A percentile compares a stretch with the other conserved stretches of the same genome.
These are phyloP conservation scores for Dicaeum eximium DNA, from an alignment of 2,113 vertebrate species.

Conservation along the genomic window DNA sequence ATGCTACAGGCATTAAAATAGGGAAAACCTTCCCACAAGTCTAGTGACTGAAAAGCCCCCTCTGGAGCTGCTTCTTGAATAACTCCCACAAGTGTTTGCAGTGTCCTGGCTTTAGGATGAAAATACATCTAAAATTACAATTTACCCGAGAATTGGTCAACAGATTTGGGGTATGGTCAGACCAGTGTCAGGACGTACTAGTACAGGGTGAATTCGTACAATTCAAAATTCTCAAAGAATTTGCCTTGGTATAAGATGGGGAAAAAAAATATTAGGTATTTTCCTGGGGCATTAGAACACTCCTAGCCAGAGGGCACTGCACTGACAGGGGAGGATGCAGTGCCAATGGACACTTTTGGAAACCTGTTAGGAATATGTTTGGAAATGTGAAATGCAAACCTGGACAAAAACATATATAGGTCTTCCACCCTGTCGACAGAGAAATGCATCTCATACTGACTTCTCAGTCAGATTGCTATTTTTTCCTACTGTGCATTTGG, in stretches of 20 bases:
- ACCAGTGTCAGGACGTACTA: not conserved
- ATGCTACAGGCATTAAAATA: not conserved
- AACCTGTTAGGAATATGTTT: not conserved
- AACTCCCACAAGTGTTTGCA: not conserved
- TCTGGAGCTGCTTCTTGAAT: not conserved
- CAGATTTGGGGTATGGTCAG: not conserved
- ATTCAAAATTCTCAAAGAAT: not conserved
- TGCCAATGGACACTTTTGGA: not conserved
- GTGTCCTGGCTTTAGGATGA: not conserved
- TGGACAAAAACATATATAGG: not conserved
- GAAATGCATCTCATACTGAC: not conserved
- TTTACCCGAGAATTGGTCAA: not conserved
- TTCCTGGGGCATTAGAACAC: not conserved
- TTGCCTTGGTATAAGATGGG: not conserved
- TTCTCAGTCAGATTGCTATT: not conserved
- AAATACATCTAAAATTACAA: not conserved
- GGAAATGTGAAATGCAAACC: not conserved
- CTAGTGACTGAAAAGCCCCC: not conserved
- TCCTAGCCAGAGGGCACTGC: not conserved
- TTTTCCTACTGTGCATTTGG: not conserved
- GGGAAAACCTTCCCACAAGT: not conserved
- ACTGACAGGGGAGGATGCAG: not conserved
- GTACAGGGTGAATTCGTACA: not conserved
- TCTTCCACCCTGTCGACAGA: not conserved
- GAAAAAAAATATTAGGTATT: not conserved